Conservation (phyloP, 2,113 vertebrate species). For the Trogon melanurus region DNA sequence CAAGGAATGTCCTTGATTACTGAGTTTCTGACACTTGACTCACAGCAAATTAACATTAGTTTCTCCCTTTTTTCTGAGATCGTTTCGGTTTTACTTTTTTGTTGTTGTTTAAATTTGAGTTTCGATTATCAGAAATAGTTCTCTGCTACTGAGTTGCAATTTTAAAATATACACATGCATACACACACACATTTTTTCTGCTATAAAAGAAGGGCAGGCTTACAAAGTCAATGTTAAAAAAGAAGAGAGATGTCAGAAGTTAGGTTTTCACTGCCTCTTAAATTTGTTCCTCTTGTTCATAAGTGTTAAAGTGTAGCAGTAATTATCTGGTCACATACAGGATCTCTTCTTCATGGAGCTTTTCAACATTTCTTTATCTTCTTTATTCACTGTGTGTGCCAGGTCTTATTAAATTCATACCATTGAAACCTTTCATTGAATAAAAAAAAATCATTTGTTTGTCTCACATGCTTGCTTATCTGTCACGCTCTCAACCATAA, state of each 20-base stretch:
- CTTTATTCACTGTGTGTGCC: constrained; percentile 17
- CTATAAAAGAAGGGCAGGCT: neutral
- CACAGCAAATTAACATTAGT: neutral
- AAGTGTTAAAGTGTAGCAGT: constrained; percentile 13
- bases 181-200: neutral
- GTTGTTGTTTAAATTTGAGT: neutral
- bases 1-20: neutral
- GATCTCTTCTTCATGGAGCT: constrained; percentile 10
- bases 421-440: constrained; percentile 40
- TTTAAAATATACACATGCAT: neutral
- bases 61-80: neutral
- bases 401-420: constrained; percentile 42
- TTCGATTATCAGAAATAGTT: neutral
- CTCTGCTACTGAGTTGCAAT: neutral
- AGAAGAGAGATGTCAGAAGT: neutral
- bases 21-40: neutral
- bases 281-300: neutral
- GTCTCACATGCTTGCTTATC: constrained; percentile 28
- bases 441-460: constrained; percentile 50
- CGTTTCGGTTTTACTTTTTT: neutral
- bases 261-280: neutral
- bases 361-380: constrained; percentile 32
- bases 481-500: neutral
- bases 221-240: neutral
- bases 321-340: constrained; percentile 26